These are phyloP conservation scores for Rissa tridactyla DNA, from an alignment of 2,113 vertebrate species.

Conservation along the genomic window DNA sequence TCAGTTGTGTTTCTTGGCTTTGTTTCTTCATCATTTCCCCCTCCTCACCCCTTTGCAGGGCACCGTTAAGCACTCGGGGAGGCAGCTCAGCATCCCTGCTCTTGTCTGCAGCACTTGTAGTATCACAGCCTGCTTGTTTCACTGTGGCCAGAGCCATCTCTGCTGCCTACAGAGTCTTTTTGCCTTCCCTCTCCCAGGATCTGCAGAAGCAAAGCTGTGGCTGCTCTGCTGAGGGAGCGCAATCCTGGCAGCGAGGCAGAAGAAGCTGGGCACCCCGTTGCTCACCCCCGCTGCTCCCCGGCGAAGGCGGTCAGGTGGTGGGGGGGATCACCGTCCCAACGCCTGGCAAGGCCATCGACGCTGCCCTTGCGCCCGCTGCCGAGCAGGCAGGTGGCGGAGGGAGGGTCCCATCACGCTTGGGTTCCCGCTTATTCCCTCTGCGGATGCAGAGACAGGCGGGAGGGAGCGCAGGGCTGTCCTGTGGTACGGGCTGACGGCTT, in stretches of 20 bases:
- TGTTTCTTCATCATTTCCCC: not conserved
- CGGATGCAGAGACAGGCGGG: not conserved
- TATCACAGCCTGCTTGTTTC: not conserved
- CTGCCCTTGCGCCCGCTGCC: rapidly evolving
- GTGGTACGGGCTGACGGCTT: rapidly evolving
- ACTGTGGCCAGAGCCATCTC: not conserved
- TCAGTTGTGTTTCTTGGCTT: not conserved
- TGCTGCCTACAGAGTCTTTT: rapidly evolving
- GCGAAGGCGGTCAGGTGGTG: not conserved
- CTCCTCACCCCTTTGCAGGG: not conserved
- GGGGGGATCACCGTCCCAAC: rapidly evolving
- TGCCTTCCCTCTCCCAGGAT: not conserved
- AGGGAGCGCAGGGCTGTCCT: not conserved
- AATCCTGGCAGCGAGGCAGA: not conserved
- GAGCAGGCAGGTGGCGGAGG: not conserved
- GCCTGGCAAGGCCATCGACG: rapidly evolving
- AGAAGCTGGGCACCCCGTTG: rapidly evolving
- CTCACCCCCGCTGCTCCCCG: not conserved
- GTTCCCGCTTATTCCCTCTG: not conserved
- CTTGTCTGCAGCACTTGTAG: not conserved
- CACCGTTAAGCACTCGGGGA: not conserved
- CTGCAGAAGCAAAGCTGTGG: not conserved
- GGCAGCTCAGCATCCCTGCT: not conserved
- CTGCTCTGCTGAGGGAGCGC: rapidly evolving
- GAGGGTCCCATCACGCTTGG: not conserved